Evolutionary conservation across 2,797 vertebrate genomes (phyloP).

Genomic region (Gallinago stenura): DNA sequence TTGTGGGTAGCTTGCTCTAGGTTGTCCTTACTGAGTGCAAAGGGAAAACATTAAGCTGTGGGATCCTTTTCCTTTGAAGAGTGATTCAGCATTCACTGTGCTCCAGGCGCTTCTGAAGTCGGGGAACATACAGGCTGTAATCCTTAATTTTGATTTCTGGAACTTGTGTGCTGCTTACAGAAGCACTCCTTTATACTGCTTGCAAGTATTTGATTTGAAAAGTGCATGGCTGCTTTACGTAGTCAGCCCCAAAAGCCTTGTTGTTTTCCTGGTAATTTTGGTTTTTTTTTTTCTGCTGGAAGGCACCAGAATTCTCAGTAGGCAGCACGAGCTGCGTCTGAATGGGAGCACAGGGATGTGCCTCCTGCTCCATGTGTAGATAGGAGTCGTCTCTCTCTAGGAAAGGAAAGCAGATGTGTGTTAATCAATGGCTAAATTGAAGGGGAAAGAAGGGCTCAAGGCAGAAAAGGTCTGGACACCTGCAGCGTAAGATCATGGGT

Average conservation of each 20-base stretch:
- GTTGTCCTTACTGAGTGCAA: background rate
- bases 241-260: background rate
- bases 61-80: background rate
- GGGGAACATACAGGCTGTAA: background rate
- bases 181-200: background rate
- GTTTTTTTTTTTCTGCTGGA: background rate
- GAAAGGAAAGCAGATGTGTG: background rate
- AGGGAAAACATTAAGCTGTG: fast-evolving
- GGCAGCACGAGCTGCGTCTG: background rate
- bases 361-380: background rate
- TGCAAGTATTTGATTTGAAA: background rate
- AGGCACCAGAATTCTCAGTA: background rate
- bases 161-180: background rate
- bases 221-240: background rate
- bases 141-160: background rate
- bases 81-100: background rate
- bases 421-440: background rate
- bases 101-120: background rate
- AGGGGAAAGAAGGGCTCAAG: background rate
- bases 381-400: fast-evolving
- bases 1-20: background rate
- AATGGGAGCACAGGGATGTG: background rate
- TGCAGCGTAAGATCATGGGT: background rate
- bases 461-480: background rate
- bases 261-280: background rate